A percentile compares a stretch with the other conserved stretches of the same genome.
Conservation (phyloP, 30 jellyfish, hydroid and myxozoan species). For the Aurelia aurita complex sp. Pacific region DNA sequence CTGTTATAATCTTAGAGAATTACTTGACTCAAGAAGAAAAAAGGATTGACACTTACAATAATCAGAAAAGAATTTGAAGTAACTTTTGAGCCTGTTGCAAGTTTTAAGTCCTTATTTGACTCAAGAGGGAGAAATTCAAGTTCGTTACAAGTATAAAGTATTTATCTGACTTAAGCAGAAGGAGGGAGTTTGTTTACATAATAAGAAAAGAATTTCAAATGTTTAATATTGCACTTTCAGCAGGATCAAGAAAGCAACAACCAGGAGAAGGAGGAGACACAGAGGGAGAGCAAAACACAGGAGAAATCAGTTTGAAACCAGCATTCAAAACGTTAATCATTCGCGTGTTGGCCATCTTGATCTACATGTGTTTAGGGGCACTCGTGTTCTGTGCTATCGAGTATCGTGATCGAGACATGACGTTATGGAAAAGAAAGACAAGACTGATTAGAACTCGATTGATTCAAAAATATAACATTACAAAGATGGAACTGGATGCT, state of each 20-base stretch:
- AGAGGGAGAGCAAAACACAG: constrained; percentile 11
- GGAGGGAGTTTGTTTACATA: too few relatives aligned
- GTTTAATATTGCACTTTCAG: constrained; percentile 14
- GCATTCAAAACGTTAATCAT: constrained; percentile 72
- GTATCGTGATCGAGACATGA: constrained; percentile 55
- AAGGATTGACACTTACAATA: too few relatives aligned
- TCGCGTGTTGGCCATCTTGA: constrained; percentile 78
- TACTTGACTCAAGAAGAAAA: too few relatives aligned
- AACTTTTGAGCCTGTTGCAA: too few relatives aligned
- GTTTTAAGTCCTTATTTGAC: too few relatives aligned
- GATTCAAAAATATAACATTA: constrained; percentile 52
- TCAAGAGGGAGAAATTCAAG: too few relatives aligned
- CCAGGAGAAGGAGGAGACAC: constrained; percentile 31
- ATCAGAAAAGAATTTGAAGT: too few relatives aligned
- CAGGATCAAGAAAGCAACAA: constrained; percentile 27
- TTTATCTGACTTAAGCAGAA: too few relatives aligned
- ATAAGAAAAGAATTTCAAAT: neutral
- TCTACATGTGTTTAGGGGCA: constrained; percentile 90
- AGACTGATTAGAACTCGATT: constrained; percentile 19
- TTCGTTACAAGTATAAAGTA: too few relatives aligned
- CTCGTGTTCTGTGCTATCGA: constrained; percentile 89
- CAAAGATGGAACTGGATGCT: constrained; percentile 34
- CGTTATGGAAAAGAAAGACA: constrained; percentile 54
- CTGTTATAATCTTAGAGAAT: too few relatives aligned
- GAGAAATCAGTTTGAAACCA: constrained; percentile 72